Evolutionary conservation across 2,113 vertebrate genomes (phyloP).

Genomic region (Miniopterus natalensis): DNA sequence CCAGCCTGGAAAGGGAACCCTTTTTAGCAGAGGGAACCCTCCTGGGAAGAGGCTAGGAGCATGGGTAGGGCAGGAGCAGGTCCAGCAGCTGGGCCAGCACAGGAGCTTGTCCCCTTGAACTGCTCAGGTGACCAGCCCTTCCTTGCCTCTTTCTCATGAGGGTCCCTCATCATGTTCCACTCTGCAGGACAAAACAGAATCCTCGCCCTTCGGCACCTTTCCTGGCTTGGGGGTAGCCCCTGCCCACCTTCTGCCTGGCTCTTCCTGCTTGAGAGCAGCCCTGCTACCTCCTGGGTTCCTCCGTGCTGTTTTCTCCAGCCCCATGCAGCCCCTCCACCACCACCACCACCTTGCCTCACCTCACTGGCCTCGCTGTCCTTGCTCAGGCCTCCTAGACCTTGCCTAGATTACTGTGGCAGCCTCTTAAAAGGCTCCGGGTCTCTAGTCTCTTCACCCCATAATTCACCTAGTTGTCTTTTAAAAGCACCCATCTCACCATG

Average conservation of each 20-base stretch:
- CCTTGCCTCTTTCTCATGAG: background rate
- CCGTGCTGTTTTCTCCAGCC: background rate
- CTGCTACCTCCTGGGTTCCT: background rate
- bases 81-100: background rate
- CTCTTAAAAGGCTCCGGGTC: background rate
- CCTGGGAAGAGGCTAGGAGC: background rate
- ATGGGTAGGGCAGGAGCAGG: too few relatives aligned
- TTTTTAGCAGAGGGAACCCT: background rate
- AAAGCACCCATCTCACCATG: accelerated
- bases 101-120: background rate
- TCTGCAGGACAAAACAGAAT: background rate
- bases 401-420: background rate
- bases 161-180: background rate
- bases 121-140: background rate
- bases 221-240: background rate
- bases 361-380: background rate
- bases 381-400: background rate
- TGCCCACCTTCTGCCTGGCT: background rate
- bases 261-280: background rate
- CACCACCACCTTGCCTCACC: too few relatives aligned
- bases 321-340: accelerated
- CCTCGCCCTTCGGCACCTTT: background rate
- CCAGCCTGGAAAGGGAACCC: background rate
- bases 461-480: background rate
- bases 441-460: background rate